phyloP scores from a whole-genome alignment of 35 echinoderm and acorn worm species.

The Patiria miniata region DNA sequence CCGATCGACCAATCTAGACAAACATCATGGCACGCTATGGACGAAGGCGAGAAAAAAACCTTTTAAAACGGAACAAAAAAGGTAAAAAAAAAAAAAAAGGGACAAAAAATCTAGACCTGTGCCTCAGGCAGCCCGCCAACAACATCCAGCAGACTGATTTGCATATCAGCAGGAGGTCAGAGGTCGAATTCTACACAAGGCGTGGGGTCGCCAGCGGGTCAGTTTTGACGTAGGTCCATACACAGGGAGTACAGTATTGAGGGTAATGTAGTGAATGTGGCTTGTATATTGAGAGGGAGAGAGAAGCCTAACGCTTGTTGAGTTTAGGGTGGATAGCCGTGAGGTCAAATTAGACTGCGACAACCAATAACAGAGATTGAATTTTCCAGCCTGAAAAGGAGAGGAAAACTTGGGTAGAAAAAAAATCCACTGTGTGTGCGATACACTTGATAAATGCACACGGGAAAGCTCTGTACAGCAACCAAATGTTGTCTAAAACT shows the following conservation, averaged over 20 bases:
- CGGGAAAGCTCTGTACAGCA: too few relatives aligned
- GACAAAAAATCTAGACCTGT: too few relatives aligned
- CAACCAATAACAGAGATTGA: conserved; percentile 11
- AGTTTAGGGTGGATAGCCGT: not conserved
- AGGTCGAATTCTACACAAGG: conserved; percentile 25
- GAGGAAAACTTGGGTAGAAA: too few relatives aligned
- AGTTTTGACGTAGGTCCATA: conserved; percentile 17
- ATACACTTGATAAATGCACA: too few relatives aligned
- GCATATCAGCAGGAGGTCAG: conserved; percentile 21
- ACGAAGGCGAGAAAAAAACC: not conserved
- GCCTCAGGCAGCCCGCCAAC: conserved; percentile 11
- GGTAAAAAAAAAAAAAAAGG: too few relatives aligned
- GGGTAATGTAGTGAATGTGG: not conserved
- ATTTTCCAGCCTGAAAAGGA: not conserved
- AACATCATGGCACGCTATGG: conserved; percentile 4
- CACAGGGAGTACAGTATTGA: not conserved
- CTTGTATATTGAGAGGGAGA: not conserved
- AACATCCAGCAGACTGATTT: conserved; percentile 23
- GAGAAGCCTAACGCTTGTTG: not conserved
- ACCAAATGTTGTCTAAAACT: too few relatives aligned
- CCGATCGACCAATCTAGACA: not conserved
- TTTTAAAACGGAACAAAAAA: not conserved
- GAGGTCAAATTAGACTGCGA: not conserved
- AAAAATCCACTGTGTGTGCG: too few relatives aligned
- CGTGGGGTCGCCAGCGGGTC: conserved; percentile 18